These are phyloP conservation scores for Ormyrus rosae DNA, from an alignment of 2,888 invertebrate species.

Conservation along the genomic window DNA sequence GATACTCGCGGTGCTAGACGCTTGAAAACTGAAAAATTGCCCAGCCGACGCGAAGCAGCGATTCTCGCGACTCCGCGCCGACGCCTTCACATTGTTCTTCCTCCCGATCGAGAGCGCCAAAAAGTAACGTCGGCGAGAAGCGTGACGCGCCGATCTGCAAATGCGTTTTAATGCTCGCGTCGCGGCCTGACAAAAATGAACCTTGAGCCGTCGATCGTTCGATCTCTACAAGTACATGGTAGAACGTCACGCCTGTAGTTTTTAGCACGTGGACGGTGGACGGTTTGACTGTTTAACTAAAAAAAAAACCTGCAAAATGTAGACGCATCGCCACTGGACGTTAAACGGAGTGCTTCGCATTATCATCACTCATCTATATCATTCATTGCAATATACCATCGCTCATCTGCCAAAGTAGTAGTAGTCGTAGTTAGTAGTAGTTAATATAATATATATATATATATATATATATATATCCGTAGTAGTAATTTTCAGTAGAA, in stretches of 20 bases:
- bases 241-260: constrained; percentile 6
- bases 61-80: constrained; percentile 7
- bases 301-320: background rate
- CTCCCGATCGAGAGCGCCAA: background rate
- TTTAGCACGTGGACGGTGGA: constrained; percentile 52
- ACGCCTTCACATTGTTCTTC: background rate
- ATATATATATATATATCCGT: background rate
- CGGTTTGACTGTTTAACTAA: constrained; percentile 40
- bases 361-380: background rate
- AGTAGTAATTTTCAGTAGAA: background rate
- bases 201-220: constrained; percentile 43
- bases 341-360: constrained; percentile 38
- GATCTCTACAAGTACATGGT: background rate
- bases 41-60: background rate
- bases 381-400: constrained; percentile 19
- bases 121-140: constrained; percentile 1
- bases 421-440: constrained; percentile 8
- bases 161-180: constrained; percentile 44
- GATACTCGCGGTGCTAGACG: constrained; percentile 54
- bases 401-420: constrained; percentile 24
- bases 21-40: background rate
- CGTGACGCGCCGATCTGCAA: constrained; percentile 54
- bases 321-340: constrained; percentile 28
- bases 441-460: background rate
- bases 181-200: background rate